These are phyloP conservation scores for Zaprionus bogoriensis DNA, from an alignment of 2,888 invertebrate genomes.

Conservation along the genomic window DNA sequence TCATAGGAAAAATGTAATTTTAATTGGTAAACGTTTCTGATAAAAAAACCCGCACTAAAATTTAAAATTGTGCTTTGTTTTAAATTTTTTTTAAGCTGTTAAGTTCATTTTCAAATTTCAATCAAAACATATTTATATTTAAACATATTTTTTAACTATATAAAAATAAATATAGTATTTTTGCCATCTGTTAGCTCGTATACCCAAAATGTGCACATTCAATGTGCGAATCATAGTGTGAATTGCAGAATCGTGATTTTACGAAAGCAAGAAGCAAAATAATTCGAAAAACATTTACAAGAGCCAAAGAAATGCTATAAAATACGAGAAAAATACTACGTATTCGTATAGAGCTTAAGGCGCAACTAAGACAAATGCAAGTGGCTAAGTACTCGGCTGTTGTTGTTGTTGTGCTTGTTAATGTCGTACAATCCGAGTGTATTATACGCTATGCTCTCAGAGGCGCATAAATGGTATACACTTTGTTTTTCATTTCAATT, in stretches of 20 bases:
- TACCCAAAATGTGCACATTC: neutral
- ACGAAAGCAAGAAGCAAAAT: slow-evolving; percentile 18
- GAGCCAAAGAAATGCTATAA: slow-evolving; percentile 9
- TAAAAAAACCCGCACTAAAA: no score
- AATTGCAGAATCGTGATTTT: slow-evolving; percentile 57
- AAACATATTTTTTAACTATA: neutral
- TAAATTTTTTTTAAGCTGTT: no score
- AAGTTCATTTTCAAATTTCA: no score
- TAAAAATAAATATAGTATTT: no score
- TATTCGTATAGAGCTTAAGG: neutral
- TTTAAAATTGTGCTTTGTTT: no score
- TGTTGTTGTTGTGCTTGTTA: slow-evolving; percentile 23
- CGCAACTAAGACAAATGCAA: neutral
- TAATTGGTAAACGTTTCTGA: no score
- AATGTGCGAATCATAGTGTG: slow-evolving; percentile 34
- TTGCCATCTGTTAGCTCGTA: neutral
- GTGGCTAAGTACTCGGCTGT: slow-evolving; percentile 19
- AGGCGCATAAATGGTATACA: slow-evolving; percentile 13
- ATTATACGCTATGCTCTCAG: neutral
- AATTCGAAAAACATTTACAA: slow-evolving; percentile 12
- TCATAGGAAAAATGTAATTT: no score
- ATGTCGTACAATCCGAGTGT: slow-evolving; percentile 15
- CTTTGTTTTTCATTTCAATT: slow-evolving; percentile 53
- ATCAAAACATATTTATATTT: no score
- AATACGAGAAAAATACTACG: neutral